Conservation (phyloP, 2,888 invertebrate species). For the Microctonus aethiopoides region DNA sequence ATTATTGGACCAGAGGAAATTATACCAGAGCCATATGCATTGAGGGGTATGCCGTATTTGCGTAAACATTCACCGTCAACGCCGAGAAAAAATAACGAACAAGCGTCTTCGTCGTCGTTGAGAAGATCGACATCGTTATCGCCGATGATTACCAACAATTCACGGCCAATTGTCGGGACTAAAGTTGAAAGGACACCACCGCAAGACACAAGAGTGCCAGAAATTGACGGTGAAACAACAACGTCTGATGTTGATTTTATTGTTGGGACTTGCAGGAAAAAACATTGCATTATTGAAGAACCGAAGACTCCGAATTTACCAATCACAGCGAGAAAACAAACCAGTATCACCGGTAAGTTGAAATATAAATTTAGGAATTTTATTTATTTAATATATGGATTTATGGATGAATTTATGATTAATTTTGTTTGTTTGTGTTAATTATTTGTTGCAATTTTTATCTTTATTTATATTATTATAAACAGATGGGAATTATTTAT, state of each 20-base stretch:
- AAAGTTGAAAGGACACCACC: constrained; percentile 61
- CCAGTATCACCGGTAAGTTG: constrained; percentile 58
- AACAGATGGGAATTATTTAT: not conserved
- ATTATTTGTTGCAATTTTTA: too few relatives aligned
- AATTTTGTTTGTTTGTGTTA: too few relatives aligned
- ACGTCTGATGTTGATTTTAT: constrained; percentile 36
- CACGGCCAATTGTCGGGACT: not conserved
- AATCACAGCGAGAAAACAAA: constrained; percentile 51
- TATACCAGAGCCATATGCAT: constrained; percentile 63
- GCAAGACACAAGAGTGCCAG: constrained; percentile 58
- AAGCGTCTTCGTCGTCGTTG: constrained; percentile 14
- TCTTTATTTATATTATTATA: not conserved
- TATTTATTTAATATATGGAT: too few relatives aligned
- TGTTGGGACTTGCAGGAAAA: constrained; percentile 41
- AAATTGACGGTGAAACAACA: constrained; percentile 54
- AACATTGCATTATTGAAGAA: constrained; percentile 42
- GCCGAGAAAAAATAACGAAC: constrained; percentile 47
- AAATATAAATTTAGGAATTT: too few relatives aligned
- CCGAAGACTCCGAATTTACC: constrained; percentile 56
- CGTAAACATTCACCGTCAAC: constrained; percentile 57
- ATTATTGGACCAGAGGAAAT: constrained; percentile 53
- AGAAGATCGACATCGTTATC: constrained; percentile 18
- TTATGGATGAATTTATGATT: too few relatives aligned
- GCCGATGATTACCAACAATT: constrained; percentile 5
- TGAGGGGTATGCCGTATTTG: constrained; percentile 63